Evolutionary conservation across 92 coral and sea anemone species (phyloP).

Genomic region (Scolanthus callimorphus): DNA sequence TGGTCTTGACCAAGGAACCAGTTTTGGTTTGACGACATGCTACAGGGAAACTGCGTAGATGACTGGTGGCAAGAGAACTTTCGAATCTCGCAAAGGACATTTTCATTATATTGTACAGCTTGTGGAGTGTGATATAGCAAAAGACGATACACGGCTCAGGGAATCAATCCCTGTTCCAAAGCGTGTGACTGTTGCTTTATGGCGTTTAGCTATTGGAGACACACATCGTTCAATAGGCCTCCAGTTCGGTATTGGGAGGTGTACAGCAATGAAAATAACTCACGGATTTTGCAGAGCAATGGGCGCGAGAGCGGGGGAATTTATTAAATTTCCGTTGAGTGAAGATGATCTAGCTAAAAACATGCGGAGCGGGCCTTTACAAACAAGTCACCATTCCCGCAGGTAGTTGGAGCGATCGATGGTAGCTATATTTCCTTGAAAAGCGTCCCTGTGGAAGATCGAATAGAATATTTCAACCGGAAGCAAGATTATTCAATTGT

Average conservation of each 20-base stretch:
- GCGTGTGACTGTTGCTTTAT: slow-evolving; percentile 39
- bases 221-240: slow-evolving; percentile 30
- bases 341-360: slow-evolving; percentile 9
- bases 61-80: too few species aligned
- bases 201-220: slow-evolving; percentile 47
- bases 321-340: slow-evolving; percentile 9
- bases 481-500: too few species aligned
- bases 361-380: neutral
- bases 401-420: too few species aligned
- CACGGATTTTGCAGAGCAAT: slow-evolving; percentile 1
- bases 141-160: slow-evolving; percentile 29
- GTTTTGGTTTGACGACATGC: too few species aligned
- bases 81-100: slow-evolving; percentile 10
- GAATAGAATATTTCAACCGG: too few species aligned
- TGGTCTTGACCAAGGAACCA: too few species aligned
- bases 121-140: slow-evolving; percentile 24
- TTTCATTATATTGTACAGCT: too few species aligned
- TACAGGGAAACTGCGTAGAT: too few species aligned
- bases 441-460: too few species aligned
- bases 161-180: slow-evolving; percentile 30
- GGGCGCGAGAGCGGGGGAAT: neutral
- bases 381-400: too few species aligned
- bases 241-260: slow-evolving; percentile 34
- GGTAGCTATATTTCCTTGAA: neutral
- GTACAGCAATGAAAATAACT: slow-evolving; percentile 5